phyloP scores from a whole-genome alignment of 2,113 vertebrate species.

The Poeciliopsis retropinna region DNA sequence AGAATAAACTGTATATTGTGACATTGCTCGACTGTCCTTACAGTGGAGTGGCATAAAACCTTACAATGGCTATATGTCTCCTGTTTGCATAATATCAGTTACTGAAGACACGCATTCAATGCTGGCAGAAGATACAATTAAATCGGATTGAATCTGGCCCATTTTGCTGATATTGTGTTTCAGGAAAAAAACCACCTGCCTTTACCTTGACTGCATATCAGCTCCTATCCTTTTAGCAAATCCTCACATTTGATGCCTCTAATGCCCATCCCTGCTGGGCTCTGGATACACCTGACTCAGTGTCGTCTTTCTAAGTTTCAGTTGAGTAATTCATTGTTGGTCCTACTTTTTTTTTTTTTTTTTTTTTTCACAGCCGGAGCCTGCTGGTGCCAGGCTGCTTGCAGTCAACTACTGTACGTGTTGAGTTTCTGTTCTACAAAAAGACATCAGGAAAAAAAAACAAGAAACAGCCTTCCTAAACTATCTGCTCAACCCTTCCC shows the following conservation, averaged over 20 bases:
- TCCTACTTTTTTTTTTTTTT: too few relatives aligned
- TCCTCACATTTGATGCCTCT: slow-evolving; percentile 41
- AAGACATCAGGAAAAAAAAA: slow-evolving; percentile 22
- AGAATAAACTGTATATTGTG: slow-evolving; percentile 11
- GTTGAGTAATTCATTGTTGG: slow-evolving; percentile 17
- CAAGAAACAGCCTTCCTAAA: slow-evolving; percentile 47
- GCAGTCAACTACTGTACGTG: slow-evolving; percentile 43
- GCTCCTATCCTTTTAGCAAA: slow-evolving; percentile 35
- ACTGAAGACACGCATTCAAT: neutral
- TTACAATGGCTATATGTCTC: neutral
- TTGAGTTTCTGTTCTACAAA: slow-evolving; percentile 50
- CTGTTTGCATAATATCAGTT: neutral
- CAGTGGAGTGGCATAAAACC: neutral
- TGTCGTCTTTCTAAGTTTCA: slow-evolving; percentile 63
- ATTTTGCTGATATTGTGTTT: slow-evolving; percentile 53
- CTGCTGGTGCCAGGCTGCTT: slow-evolving; percentile 19
- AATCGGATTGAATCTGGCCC: slow-evolving; percentile 40
- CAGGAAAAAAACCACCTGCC: slow-evolving; percentile 49
- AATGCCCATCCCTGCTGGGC: slow-evolving; percentile 20
- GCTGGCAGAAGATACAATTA: slow-evolving; percentile 10
- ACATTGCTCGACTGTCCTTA: neutral
- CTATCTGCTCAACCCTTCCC: slow-evolving; percentile 5
- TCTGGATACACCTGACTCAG: slow-evolving; percentile 30
- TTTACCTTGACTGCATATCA: slow-evolving; percentile 36
- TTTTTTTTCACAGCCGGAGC: neutral